A percentile compares a stretch with the other conserved stretches of the same genome.
Conservation (phyloP, 2,113 vertebrate species). For the Anas platyrhynchos region DNA sequence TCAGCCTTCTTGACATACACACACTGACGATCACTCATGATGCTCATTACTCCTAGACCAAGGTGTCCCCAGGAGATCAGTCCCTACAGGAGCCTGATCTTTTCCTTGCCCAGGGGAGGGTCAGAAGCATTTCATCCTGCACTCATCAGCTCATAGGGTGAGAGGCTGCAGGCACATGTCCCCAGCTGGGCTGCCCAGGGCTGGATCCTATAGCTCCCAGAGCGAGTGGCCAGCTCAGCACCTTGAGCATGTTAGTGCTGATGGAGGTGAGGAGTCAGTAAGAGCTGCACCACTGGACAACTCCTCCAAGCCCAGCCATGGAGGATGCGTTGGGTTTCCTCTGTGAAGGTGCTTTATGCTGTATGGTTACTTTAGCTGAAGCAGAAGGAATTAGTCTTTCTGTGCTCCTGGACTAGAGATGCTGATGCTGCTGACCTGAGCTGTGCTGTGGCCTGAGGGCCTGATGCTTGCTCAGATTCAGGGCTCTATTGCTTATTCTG, state of each 20-base stretch:
- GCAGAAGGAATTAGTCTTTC: not conserved
- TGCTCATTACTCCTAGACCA: too few species aligned
- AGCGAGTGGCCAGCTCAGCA: not conserved
- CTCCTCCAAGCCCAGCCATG: accelerated
- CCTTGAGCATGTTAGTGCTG: not conserved
- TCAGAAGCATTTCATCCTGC: not conserved
- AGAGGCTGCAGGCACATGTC: not conserved
- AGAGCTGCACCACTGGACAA: not conserved
- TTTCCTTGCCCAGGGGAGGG: accelerated
- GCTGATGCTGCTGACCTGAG: not conserved
- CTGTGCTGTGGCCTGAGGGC: not conserved
- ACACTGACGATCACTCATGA: not conserved
- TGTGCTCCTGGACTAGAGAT: not conserved
- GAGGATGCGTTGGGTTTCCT: accelerated
- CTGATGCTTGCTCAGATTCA: accelerated
- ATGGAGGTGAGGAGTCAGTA: accelerated
- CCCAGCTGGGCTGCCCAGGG: not conserved
- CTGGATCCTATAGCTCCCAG: not conserved
- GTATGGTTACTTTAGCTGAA: not conserved
- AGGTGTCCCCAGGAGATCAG: too few species aligned
- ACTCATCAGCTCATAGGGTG: not conserved
- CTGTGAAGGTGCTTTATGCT: not conserved
- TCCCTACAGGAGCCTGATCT: not conserved
- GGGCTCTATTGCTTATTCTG: not conserved
- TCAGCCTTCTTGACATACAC: not conserved